Evolutionary conservation across 2,888 invertebrate genomes (phyloP).

Genomic region (Macropis europaea): DNA sequence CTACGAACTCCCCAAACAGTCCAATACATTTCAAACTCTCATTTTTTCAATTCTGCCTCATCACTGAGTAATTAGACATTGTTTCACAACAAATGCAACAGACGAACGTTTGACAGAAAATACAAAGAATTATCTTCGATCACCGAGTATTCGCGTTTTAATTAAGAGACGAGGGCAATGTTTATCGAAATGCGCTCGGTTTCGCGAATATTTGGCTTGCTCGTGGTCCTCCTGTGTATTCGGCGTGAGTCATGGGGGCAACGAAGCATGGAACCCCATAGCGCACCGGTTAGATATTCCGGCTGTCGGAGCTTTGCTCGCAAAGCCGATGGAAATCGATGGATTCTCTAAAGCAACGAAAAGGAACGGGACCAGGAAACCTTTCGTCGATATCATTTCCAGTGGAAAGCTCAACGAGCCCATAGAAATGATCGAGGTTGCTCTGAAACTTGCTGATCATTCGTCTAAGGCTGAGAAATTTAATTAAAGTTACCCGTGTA

Average conservation of each 20-base stretch:
- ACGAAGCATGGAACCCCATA: conserved; percentile 63
- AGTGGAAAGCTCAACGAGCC: conserved; percentile 29
- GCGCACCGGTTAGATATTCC: conserved; percentile 49
- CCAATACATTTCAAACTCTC: no score
- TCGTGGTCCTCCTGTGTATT: conserved; percentile 44
- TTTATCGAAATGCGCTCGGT: background rate
- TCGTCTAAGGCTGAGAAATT: no score
- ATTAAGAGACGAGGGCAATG: background rate
- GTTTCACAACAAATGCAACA: no score
- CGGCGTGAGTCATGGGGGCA: conserved; percentile 64
- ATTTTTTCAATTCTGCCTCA: no score
- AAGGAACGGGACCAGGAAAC: conserved; percentile 27
- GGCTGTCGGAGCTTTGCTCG: conserved; percentile 41
- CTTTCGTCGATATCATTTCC: conserved; percentile 25
- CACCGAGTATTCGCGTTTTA: background rate
- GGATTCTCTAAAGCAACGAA: conserved; percentile 40
- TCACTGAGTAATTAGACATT: no score
- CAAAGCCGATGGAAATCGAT: conserved; percentile 55
- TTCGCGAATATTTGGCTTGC: conserved; percentile 28
- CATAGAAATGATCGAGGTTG: conserved; percentile 42
- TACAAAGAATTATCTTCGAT: no score
- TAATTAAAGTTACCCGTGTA: no score
- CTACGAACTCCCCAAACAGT: no score
- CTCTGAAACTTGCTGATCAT: no score
- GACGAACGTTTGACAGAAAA: no score